These are phyloP conservation scores for Pseudolycoriella hygida DNA, from an alignment of 2,888 invertebrate genomes.

Conservation along the genomic window DNA sequence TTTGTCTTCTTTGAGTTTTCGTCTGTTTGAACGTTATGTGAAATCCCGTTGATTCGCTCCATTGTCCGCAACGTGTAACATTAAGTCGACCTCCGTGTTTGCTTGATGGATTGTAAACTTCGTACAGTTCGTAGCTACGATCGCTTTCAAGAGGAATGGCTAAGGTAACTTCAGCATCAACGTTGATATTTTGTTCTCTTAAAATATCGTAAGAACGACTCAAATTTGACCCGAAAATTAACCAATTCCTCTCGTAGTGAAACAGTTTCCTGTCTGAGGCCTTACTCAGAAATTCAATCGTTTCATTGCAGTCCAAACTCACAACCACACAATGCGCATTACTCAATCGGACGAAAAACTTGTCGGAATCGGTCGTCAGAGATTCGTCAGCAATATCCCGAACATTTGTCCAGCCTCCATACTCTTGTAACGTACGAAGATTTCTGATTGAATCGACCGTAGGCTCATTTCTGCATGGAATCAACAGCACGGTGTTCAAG, in stretches of 20 bases:
- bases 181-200: background rate
- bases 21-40: background rate
- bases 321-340: background rate
- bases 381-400: no score
- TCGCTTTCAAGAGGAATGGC: background rate
- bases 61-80: background rate
- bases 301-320: background rate
- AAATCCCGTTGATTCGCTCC: background rate
- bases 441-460: no score
- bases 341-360: no score
- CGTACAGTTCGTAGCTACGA: background rate
- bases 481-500: no score
- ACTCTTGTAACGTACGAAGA: no score
- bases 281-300: background rate
- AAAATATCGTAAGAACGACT: background rate
- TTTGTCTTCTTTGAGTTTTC: background rate
- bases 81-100: background rate
- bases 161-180: background rate
- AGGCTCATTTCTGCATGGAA: no score
- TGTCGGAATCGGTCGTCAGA: no score
- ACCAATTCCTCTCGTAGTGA: background rate
- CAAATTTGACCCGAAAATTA: background rate
- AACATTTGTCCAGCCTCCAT: no score
- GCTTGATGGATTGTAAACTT: background rate
- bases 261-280: background rate